These are phyloP conservation scores for Oceanodroma tethys DNA, from an alignment of 2,113 vertebrate species.

Conservation along the genomic window DNA sequence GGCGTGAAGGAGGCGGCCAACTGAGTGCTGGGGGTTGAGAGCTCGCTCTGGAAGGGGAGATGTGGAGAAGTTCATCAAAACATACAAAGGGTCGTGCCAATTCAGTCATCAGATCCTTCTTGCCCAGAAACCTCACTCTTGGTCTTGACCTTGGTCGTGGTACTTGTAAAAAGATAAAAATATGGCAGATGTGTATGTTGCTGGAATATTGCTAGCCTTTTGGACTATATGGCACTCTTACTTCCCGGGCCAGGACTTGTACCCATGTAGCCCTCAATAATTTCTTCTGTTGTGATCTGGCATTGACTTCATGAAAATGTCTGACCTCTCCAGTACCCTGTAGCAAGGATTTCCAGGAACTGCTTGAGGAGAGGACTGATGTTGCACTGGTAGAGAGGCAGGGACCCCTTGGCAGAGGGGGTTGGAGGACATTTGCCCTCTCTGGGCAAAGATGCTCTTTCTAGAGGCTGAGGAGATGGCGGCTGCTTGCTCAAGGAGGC, in stretches of 20 bases:
- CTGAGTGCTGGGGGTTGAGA: background rate
- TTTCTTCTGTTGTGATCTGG: background rate
- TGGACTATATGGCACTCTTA: background rate
- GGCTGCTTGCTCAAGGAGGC: background rate
- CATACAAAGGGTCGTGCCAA: background rate
- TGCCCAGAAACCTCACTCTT: background rate
- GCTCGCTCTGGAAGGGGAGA: background rate
- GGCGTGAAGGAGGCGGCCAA: background rate
- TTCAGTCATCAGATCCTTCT: background rate
- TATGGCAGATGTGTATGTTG: background rate
- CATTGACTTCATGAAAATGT: background rate
- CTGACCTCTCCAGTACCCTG: background rate
- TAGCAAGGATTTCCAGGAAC: background rate
- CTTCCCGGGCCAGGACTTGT: fast-evolving
- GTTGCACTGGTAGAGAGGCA: background rate
- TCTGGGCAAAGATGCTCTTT: background rate
- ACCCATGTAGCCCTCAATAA: background rate
- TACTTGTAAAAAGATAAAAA: background rate
- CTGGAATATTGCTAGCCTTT: background rate
- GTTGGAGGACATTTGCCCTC: background rate
- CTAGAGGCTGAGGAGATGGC: background rate
- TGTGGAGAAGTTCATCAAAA: background rate
- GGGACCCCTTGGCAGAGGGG: background rate
- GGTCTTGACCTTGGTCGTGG: background rate
- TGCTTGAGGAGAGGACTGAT: background rate